Evolutionary conservation across 2,888 invertebrate species (phyloP).

Genomic region (Oscheius sp.): DNA sequence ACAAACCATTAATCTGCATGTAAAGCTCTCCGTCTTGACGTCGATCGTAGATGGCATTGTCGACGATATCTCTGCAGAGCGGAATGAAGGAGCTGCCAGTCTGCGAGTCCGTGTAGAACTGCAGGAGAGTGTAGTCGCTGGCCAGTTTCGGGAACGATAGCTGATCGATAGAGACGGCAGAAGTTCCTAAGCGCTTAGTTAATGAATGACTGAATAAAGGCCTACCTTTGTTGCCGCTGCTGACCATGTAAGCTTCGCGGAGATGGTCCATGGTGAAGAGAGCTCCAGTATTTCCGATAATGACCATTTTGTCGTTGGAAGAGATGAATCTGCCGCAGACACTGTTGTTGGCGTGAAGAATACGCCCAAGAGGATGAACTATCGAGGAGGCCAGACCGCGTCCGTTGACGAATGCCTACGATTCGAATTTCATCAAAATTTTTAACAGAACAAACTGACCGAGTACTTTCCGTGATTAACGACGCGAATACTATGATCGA

Average conservation of each 20-base stretch:
- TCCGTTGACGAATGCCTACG: conserved; percentile 71
- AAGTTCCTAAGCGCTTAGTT: conserved; percentile 62
- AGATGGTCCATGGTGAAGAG: conserved; percentile 66
- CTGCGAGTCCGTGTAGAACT: conserved; percentile 64
- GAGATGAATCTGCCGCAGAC: conserved; percentile 73
- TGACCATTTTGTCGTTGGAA: conserved; percentile 63
- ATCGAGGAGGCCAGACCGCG: conserved; percentile 73
- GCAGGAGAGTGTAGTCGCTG: conserved; percentile 73
- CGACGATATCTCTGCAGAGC: conserved; percentile 72
- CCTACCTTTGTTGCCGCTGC: conserved; percentile 34
- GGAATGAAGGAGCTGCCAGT: conserved; percentile 60
- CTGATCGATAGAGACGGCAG: conserved; percentile 73
- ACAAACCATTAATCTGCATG: conserved; percentile 73
- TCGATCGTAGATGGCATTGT: conserved; percentile 73
- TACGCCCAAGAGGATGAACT: conserved; percentile 74
- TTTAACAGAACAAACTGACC: neutral
- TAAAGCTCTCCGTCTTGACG: conserved; percentile 71
- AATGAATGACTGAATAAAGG: neutral
- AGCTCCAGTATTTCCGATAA: conserved; percentile 68
- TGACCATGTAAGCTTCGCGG: conserved; percentile 61
- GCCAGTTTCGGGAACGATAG: conserved; percentile 72
- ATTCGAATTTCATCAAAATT: no score
- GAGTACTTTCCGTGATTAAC: conserved; percentile 74
- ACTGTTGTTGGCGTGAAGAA: conserved; percentile 74
- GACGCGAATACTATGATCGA: conserved; percentile 74